phyloP scores from a whole-genome alignment of 2,113 vertebrate species.

The Cyrtonyx montezumae region DNA sequence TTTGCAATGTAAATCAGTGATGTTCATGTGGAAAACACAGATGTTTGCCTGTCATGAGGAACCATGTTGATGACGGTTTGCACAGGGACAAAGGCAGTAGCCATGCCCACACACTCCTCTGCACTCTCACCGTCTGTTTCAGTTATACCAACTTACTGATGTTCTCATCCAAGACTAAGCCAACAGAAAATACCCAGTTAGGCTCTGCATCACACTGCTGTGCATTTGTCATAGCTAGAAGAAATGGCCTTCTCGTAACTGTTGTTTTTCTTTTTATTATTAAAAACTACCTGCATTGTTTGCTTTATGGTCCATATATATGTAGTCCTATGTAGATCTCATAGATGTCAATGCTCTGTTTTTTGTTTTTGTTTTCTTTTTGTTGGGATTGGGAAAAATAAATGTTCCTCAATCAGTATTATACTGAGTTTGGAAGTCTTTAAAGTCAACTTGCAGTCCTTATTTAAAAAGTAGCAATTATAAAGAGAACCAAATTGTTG shows the following conservation, averaged over 20 bases:
- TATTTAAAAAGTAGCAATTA: neutral
- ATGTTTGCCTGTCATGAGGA: neutral
- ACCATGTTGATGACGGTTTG: rapidly evolving
- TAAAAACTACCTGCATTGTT: neutral
- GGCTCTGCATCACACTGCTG: rapidly evolving
- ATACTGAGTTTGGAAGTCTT: neutral
- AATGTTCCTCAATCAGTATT: neutral
- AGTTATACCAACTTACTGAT: rapidly evolving
- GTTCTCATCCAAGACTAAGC: neutral
- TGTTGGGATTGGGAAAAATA: neutral
- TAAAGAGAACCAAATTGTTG: neutral
- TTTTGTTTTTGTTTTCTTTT: neutral
- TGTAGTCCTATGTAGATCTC: neutral
- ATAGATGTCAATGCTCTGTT: neutral
- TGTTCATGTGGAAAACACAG: rapidly evolving
- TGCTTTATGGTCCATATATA: neutral
- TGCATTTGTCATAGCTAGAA: neutral
- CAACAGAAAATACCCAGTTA: rapidly evolving
- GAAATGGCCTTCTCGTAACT: neutral
- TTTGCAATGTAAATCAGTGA: neutral
- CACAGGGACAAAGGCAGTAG: neutral
- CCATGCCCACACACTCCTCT: rapidly evolving
- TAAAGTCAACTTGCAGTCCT: neutral
- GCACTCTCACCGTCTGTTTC: rapidly evolving
- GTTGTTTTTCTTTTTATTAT: neutral